phyloP scores from a whole-genome alignment of 2,888 invertebrate genomes.

The Leptogaster cylindrica region DNA sequence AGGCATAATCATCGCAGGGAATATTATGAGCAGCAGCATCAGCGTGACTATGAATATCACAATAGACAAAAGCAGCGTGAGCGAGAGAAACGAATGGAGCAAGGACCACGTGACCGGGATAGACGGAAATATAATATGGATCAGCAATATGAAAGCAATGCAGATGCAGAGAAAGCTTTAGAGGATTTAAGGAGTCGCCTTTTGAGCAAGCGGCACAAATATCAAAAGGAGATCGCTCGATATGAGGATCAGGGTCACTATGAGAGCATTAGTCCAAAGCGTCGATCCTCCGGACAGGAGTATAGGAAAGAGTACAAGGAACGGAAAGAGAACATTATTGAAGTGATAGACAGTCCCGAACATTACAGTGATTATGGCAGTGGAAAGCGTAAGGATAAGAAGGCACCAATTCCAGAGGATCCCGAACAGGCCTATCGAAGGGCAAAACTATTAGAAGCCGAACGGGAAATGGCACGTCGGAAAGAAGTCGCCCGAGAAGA shows the following conservation, averaged over 20 bases:
- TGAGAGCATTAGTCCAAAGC: conserved; percentile 21
- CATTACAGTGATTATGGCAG: conserved; percentile 58
- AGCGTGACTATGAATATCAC: conserved; percentile 64
- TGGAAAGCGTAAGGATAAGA: conserved; percentile 56
- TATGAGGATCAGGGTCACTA: conserved; percentile 53
- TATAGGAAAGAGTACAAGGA: conserved; percentile 50
- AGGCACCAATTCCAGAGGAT: conserved; percentile 56
- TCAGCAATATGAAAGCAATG: conserved; percentile 51
- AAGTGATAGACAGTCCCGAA: conserved; percentile 63
- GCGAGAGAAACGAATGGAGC: conserved; percentile 40
- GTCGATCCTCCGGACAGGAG: conserved; percentile 46
- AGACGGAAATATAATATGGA: conserved; percentile 48
- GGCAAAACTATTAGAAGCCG: conserved; percentile 74
- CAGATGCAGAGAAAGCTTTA: conserved; percentile 69
- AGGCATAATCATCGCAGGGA: conserved; percentile 34
- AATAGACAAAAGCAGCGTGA: conserved; percentile 57
- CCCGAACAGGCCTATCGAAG: conserved; percentile 67
- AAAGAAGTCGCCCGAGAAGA: conserved; percentile 78
- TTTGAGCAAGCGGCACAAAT: conserved; percentile 72
- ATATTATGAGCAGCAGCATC: conserved; percentile 54
- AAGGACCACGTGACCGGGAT: conserved; percentile 12
- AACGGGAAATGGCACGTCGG: conserved; percentile 76
- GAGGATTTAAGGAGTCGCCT: conserved; percentile 79
- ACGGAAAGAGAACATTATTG: conserved; percentile 56
- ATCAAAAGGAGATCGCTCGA: conserved; percentile 65